These are phyloP conservation scores for Lithobius niger DNA, from an alignment of 1,140 invertebrate genomes.

Conservation along the genomic window DNA sequence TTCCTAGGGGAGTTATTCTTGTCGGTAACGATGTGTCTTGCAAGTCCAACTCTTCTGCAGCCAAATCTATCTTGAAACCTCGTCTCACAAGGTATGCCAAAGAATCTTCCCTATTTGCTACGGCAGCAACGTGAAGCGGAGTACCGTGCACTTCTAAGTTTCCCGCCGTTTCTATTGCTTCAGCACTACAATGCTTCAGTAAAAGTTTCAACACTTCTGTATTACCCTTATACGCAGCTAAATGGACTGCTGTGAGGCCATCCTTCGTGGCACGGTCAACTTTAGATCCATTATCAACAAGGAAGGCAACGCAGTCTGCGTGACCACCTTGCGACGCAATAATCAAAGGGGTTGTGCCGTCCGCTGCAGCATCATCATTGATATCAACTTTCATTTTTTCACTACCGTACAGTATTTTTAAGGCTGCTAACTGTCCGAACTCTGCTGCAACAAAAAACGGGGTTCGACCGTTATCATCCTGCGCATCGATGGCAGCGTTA, in stretches of 20 bases:
- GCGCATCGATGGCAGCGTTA: constrained; percentile 24
- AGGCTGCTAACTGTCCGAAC: constrained; percentile 24
- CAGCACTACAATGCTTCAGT: too few relatives aligned
- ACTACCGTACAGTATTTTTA: constrained; percentile 24
- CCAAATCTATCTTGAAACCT: too few relatives aligned
- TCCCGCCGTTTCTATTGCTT: too few relatives aligned
- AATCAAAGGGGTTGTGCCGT: constrained; percentile 30
- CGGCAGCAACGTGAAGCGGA: too few relatives aligned
- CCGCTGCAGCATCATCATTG: constrained; percentile 25
- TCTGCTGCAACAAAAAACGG: constrained; percentile 31
- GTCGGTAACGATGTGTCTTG: too few relatives aligned
- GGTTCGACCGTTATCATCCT: constrained; percentile 27
- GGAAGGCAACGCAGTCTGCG: constrained; percentile 23
- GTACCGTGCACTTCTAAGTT: too few relatives aligned
- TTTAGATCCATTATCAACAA: constrained; percentile 27
- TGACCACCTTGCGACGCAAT: constrained; percentile 31
- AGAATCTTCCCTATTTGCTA: too few relatives aligned
- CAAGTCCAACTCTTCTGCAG: too few relatives aligned
- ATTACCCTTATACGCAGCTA: too few relatives aligned
- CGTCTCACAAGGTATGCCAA: too few relatives aligned
- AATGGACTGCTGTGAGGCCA: constrained; percentile 26
- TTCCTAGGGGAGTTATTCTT: too few relatives aligned
- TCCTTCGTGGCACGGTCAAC: constrained; percentile 25
- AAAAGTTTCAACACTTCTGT: too few relatives aligned
- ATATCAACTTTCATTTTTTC: not conserved